Evolutionary conservation across 2,888 invertebrate genomes (phyloP).

Genomic region (Zootermopsis nevadensis): DNA sequence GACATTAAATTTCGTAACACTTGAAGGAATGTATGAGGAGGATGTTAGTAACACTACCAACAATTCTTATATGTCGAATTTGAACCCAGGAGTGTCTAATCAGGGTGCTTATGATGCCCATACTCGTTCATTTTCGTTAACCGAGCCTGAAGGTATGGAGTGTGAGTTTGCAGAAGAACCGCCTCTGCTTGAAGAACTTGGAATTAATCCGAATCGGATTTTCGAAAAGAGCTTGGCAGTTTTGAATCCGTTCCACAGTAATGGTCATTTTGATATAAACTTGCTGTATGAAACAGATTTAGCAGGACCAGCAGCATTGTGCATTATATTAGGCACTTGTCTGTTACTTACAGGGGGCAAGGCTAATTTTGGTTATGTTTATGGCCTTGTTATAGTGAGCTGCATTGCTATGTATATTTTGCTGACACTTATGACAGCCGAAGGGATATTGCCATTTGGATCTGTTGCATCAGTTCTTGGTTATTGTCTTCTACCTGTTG

Average conservation of each 20-base stretch:
- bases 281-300: slow-evolving; percentile 84
- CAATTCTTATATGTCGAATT: background rate
- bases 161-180: slow-evolving; percentile 75
- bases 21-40: background rate
- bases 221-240: slow-evolving; percentile 90
- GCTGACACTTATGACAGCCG: slow-evolving; percentile 82
- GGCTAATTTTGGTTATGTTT: slow-evolving; percentile 93
- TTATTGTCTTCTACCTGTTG: slow-evolving; percentile 93
- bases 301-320: slow-evolving; percentile 93
- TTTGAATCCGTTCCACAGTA: slow-evolving; percentile 83
- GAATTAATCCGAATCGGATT: slow-evolving; percentile 91
- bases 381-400: slow-evolving; percentile 90
- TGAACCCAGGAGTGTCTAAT: background rate
- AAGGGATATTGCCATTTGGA: slow-evolving; percentile 64
- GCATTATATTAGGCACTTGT: slow-evolving; percentile 74
- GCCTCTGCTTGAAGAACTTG: slow-evolving; percentile 89
- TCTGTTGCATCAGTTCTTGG: slow-evolving; percentile 90
- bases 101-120: background rate
- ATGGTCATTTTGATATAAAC: slow-evolving; percentile 79
- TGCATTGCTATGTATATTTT: slow-evolving; percentile 91
- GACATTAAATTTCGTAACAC: background rate
- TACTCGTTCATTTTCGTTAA: background rate
- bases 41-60: background rate
- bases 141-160: background rate
- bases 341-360: slow-evolving; percentile 80